A percentile compares a stretch with the other conserved stretches of the same genome.
Conservation (phyloP, 1,140 invertebrate genomes). For the Hesperophylax magnus region DNA sequence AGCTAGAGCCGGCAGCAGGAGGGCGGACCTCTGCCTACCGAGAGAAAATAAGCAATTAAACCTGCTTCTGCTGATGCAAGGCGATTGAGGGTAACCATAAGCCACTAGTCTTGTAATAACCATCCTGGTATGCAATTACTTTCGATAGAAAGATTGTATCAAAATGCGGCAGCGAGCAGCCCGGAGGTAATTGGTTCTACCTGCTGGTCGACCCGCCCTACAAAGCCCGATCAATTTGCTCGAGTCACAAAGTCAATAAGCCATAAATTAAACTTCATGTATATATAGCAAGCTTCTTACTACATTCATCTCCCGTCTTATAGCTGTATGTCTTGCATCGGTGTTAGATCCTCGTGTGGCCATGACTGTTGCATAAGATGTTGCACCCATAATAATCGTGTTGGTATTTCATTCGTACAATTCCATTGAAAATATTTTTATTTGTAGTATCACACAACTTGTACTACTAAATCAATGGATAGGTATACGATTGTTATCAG, state of each 20-base stretch:
- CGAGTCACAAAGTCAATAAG: background rate
- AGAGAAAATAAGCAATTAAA: constrained; percentile 46
- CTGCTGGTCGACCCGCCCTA: constrained; percentile 3
- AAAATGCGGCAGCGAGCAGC: constrained; percentile 40
- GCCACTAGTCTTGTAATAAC: constrained; percentile 44
- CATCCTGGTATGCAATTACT: constrained; percentile 51
- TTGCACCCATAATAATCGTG: too few species aligned
- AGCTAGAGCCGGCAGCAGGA: background rate
- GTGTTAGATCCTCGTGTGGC: too few species aligned
- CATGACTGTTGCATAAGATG: too few species aligned
- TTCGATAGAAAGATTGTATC: constrained; percentile 49
- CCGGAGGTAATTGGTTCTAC: constrained; percentile 33
- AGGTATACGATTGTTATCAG: too few species aligned
- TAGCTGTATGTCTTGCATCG: too few species aligned
- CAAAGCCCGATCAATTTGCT: constrained; percentile 2
- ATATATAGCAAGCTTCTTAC: too few species aligned
- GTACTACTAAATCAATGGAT: too few species aligned
- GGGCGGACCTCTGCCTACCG: constrained; percentile 2
- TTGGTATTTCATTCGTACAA: too few species aligned
- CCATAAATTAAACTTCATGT: background rate
- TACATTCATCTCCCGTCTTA: too few species aligned
- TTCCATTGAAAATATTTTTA: too few species aligned
- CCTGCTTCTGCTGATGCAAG: constrained; percentile 37
- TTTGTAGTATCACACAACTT: too few species aligned
- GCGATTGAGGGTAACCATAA: constrained; percentile 39